Evolutionary conservation across 2,888 invertebrate genomes (phyloP), one percentile per base, ranked within the genome.

Genomic region (Syrphus vitripennis): DNA sequence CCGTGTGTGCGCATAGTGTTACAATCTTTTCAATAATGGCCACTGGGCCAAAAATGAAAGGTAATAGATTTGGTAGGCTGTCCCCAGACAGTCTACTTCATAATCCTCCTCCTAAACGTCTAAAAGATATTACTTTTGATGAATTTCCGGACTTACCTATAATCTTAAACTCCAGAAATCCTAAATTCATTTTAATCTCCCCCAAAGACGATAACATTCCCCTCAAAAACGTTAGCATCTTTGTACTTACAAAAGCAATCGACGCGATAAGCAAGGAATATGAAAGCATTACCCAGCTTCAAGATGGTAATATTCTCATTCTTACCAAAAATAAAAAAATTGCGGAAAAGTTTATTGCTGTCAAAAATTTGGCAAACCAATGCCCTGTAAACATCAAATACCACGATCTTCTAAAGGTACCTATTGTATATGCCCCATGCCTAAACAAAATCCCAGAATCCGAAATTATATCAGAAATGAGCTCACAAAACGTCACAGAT

Each of bases 301-400:
- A n/a, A 26, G 63, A 63, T 63, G 63, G 63, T 21, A 63, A 45
- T 1, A 45, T 45, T 16, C 63, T 63, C 7, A 63, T 63, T 24
- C 29, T 63, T 14, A 26, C 63, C 3, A 42, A 63, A 63, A 45
- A 29, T 4, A 21, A 26, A 42, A 24, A 24, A 24, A 10, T 26
- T 26, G 29, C 63, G 0, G 53, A 53, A n/a, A 26, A 12, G 21
- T n/a, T 34, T 45, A 26, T 63, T 10, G 42, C 45, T 10, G 29
- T 16, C 14, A 63, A 42, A 45, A 42, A 63, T 19, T 16, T 65
- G 3, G 19, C 42, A 7, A 65, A 45, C 4, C 10, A 42, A 42
- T 65, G 63, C 19, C 63, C 45, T 1, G 45, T 65, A 4, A 45
- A 40, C 4, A 29, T 65, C 26, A 45, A 24, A 45, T 21, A 42